These are phyloP conservation scores for Monarcha castaneiventris DNA, from an alignment of 2,113 vertebrate genomes.

Conservation along the genomic window DNA sequence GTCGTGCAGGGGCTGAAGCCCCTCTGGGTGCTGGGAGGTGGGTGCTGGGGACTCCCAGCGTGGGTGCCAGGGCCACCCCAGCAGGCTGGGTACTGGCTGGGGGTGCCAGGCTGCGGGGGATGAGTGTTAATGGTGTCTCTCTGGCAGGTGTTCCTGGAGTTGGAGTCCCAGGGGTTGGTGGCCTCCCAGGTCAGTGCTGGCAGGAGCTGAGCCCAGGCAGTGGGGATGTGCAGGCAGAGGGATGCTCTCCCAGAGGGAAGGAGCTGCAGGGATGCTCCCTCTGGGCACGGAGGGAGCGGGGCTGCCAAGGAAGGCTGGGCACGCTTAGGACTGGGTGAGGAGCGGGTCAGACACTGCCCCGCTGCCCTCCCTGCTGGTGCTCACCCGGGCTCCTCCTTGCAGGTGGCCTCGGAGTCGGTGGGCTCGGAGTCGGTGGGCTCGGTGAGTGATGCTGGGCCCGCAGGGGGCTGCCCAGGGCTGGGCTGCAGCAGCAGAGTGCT, in stretches of 20 bases:
- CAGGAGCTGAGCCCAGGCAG: not conserved
- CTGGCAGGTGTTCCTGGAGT: conserved; percentile 13
- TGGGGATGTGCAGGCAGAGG: not conserved
- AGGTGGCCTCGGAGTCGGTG: conserved; percentile 17
- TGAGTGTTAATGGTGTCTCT: not conserved
- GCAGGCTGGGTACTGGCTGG: not conserved
- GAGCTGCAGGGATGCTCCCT: not conserved
- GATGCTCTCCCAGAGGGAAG: not conserved
- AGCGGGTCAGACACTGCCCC: fast-evolving
- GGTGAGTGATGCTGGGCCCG: conserved; percentile 18
- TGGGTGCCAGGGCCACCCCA: not conserved
- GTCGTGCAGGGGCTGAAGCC: not conserved
- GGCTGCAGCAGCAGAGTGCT: fast-evolving
- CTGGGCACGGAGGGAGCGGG: fast-evolving
- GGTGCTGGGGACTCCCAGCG: not conserved
- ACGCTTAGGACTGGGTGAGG: not conserved
- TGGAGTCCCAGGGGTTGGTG: conserved; percentile 36
- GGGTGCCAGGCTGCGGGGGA: fast-evolving
- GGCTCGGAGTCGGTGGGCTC: conserved; percentile 31
- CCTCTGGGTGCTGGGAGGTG: not conserved
- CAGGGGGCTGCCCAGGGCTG: not conserved
- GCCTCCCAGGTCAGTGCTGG: conserved; percentile 23
- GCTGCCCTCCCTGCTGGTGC: not conserved
- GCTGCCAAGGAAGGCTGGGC: fast-evolving
- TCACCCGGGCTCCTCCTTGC: not conserved